These are phyloP conservation scores for Phrynocephalus versicolor DNA, from an alignment of 2,113 vertebrate species.

Conservation along the genomic window DNA sequence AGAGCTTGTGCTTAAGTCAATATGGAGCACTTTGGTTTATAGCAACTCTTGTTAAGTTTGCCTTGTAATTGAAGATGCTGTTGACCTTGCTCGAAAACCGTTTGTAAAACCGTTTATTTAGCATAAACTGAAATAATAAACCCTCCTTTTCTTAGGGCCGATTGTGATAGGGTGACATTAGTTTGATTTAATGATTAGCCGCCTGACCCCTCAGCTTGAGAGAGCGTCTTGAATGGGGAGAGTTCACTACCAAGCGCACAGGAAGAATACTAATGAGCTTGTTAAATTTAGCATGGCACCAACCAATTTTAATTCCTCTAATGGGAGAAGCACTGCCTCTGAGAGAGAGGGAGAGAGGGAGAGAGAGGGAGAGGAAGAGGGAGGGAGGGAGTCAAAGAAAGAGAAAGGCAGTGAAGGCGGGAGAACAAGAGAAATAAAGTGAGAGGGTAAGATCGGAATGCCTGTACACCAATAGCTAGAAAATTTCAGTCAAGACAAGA, in stretches of 20 bases:
- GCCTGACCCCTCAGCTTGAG: slow-evolving; percentile 88
- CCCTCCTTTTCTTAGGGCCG: slow-evolving; percentile 78
- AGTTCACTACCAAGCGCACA: slow-evolving; percentile 82
- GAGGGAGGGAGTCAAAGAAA: background rate
- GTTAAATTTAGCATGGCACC: slow-evolving; percentile 88
- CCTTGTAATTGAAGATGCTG: slow-evolving; percentile 85
- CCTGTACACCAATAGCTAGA: slow-evolving; percentile 49
- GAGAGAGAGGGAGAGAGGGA: slow-evolving; percentile 59
- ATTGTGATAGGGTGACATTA: slow-evolving; percentile 87
- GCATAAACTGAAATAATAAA: slow-evolving; percentile 91
- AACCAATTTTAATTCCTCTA: slow-evolving; percentile 84
- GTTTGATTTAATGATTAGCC: slow-evolving; percentile 96
- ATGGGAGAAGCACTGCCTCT: slow-evolving; percentile 77
- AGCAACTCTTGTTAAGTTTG: slow-evolving; percentile 86
- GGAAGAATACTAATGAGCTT: slow-evolving; percentile 88
- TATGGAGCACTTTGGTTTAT: slow-evolving; percentile 81
- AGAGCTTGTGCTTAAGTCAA: slow-evolving; percentile 79
- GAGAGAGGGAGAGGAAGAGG: background rate
- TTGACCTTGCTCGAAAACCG: slow-evolving; percentile 88
- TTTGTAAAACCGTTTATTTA: slow-evolving; percentile 92
- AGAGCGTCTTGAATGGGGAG: slow-evolving; percentile 81
- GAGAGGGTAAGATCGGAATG: slow-evolving; percentile 48
- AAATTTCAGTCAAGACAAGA: slow-evolving; percentile 61
- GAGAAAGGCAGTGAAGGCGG: slow-evolving; percentile 2
- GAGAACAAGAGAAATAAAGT: slow-evolving; percentile 20